Evolutionary conservation across 2,113 vertebrate genomes (phyloP).

Genomic region (Syngnathus floridae): DNA sequence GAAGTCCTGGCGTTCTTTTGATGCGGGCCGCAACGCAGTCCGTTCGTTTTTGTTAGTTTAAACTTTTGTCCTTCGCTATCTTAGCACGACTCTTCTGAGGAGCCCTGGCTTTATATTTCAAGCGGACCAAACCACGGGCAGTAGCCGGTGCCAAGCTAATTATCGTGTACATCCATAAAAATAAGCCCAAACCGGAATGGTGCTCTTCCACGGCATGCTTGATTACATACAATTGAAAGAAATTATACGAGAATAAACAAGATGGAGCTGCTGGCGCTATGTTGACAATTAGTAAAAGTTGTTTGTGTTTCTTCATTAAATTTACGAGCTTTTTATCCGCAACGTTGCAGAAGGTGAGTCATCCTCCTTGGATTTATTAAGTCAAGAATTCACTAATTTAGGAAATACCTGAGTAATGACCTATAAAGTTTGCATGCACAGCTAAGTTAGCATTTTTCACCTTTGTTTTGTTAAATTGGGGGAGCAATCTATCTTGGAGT

Average conservation of each 20-base stretch:
- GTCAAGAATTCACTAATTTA: conserved; percentile 29
- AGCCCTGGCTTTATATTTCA: conserved; percentile 50
- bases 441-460: not conserved
- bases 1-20: conserved; percentile 49
- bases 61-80: conserved; percentile 63
- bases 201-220: conserved; percentile 57
- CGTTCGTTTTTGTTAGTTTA: conserved; percentile 61
- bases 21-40: conserved; percentile 44
- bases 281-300: conserved; percentile 53
- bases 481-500: conserved; percentile 25
- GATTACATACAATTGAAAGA: conserved; percentile 69
- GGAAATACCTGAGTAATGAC: conserved; percentile 8
- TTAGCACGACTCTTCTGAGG: conserved; percentile 34
- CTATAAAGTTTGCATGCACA: conserved; percentile 19
- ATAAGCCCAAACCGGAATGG: conserved; percentile 69
- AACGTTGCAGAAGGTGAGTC: conserved; percentile 18
- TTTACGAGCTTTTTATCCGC: conserved; percentile 31
- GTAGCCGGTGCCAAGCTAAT: conserved; percentile 69
- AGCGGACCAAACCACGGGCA: conserved; percentile 70
- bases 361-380: conserved; percentile 15
- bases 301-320: conserved; percentile 55
- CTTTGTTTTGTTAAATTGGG: not conserved
- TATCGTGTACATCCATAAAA: conserved; percentile 73
- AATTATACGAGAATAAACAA: conserved; percentile 62
- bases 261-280: conserved; percentile 40